phyloP scores from a whole-genome alignment of 2,888 invertebrate genomes.

The Agelastica alni region DNA sequence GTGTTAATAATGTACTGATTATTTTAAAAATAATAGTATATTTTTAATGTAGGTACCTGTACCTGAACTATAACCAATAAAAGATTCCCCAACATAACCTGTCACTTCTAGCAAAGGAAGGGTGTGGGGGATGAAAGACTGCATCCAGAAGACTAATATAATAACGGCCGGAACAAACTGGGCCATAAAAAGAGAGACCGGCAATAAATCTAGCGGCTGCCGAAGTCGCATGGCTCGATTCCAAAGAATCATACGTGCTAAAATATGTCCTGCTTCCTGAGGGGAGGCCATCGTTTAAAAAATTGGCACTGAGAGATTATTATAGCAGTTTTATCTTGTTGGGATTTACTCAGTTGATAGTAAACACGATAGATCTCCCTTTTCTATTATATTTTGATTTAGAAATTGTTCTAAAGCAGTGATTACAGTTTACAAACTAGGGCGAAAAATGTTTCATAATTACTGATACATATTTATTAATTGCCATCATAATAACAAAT shows the following conservation, averaged over 20 bases:
- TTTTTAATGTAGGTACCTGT: constrained; percentile 9
- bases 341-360: constrained; percentile 14
- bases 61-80: constrained; percentile 25
- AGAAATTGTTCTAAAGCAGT: neutral
- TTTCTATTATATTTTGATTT: neutral
- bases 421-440: neutral
- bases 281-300: constrained; percentile 21
- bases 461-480: no score
- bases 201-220: constrained; percentile 63
- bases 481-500: no score
- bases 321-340: constrained; percentile 17
- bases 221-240: constrained; percentile 36
- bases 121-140: constrained; percentile 43
- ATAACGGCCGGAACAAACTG: constrained; percentile 70
- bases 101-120: constrained; percentile 38
- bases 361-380: constrained; percentile 11
- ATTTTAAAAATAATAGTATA: no score
- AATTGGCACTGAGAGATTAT: constrained; percentile 23
- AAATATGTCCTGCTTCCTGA: constrained; percentile 52
- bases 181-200: constrained; percentile 67
- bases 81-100: constrained; percentile 45
- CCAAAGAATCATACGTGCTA: constrained; percentile 48
- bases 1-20: no score
- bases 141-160: constrained; percentile 66
- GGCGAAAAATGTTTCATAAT: no score